phyloP scores from a whole-genome alignment of 2,113 vertebrate genomes.

The Mastomys natalensis region DNA sequence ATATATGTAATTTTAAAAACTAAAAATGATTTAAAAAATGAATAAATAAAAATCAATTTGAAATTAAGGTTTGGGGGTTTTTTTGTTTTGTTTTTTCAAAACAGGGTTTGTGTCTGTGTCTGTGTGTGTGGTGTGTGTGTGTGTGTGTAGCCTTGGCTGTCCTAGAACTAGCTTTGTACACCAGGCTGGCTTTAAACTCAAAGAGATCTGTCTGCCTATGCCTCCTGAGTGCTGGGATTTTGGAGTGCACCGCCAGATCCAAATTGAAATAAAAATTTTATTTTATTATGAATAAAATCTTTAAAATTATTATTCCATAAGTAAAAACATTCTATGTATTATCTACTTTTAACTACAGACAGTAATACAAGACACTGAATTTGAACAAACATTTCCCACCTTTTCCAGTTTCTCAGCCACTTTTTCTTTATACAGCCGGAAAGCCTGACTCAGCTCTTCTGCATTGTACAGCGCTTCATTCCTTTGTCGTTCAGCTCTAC shows the following conservation, averaged over 20 bases:
- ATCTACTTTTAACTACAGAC: constrained; percentile 27
- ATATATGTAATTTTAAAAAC: not conserved
- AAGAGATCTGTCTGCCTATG: not conserved
- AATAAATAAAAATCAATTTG: not conserved
- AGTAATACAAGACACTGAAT: constrained; percentile 47
- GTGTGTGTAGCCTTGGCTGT: not conserved
- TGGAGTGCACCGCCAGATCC: not conserved
- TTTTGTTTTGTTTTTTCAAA: not conserved
- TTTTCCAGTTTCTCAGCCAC: constrained; percentile 90
- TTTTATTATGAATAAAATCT: not conserved
- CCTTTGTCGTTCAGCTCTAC: constrained; percentile 94
- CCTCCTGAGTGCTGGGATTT: not conserved
- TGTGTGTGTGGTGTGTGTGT: no score
- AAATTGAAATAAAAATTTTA: not conserved
- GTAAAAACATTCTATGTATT: not conserved
- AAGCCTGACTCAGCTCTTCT: constrained; percentile 92
- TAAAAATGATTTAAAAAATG: not conserved
- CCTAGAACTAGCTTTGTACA: not conserved
- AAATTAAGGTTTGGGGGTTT: not conserved
- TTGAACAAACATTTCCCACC: constrained; percentile 82
- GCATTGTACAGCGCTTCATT: constrained; percentile 94
- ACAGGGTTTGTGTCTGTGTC: not conserved
- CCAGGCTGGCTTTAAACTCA: not conserved
- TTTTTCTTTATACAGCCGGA: constrained; percentile 92
- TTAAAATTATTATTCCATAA: not conserved